Base-by-base conservation (phyloP, 2,113 vertebrate species). In the Cebidichthys violaceus region DNA sequence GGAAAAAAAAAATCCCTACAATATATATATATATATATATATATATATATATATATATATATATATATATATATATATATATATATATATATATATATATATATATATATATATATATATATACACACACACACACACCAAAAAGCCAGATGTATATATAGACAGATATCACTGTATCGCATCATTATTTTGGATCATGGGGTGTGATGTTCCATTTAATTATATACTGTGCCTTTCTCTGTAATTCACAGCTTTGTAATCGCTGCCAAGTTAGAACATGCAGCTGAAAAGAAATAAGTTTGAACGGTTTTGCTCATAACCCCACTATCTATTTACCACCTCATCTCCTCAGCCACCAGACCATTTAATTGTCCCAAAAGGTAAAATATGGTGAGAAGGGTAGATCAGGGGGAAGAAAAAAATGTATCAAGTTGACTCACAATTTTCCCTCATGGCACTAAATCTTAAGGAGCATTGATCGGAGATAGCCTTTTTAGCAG, bases 381-480 rank as follows among this genome's bases (percentile, higher is more conserved):
- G 52, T 87, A 74, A 70, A 79, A 90, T 73, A 80, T 52, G 77
- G 65, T 72, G 55, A 79, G 41, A 61, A 73, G 81, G 52, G 74
- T 75, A 4, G 33, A 33, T 33, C 57, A 50, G 39, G 47, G 33
- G 37, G 39, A 7, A 15, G 37, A 73, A 70, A 71, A 60, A 60
- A 83, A 86, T 75, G 76, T 70, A 92, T 86, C 65, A 68, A 9
- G 39, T 65, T 88, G 76, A 76, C 72, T 83, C 80, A 47, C 81
- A 64, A 74, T 88, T 88, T 84, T 71, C 68, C 82, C 82, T 69
- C 50, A 31, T 6, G 67, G 75, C 54, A 45, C 57, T 90, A 75
- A 89, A 92, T 92, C 85, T 88, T 81, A 39, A 39, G 70, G 39
- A 60, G 27, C 79, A 92, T 94, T 91, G 92, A 95, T 91, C 24